These are phyloP conservation scores for Eremobia ochroleuca DNA, from an alignment of 2,888 invertebrate genomes.

Conservation along the genomic window DNA sequence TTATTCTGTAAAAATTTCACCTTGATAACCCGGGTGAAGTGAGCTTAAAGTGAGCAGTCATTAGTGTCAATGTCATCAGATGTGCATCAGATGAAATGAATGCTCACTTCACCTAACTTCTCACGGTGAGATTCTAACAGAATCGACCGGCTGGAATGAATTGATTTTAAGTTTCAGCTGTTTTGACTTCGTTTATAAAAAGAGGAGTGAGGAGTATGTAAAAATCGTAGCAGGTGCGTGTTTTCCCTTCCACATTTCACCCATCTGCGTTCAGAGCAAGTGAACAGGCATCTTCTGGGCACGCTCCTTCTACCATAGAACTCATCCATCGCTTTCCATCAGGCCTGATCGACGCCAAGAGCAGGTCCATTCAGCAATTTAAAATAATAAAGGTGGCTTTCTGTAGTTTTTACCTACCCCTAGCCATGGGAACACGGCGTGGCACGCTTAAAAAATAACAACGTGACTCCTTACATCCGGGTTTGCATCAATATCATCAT, in stretches of 20 bases:
- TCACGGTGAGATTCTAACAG: no score
- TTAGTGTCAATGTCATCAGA: no score
- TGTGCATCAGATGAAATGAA: no score
- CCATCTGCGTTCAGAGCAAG: neutral
- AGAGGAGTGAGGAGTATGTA: neutral
- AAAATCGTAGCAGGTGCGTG: no score
- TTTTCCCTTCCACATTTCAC: neutral
- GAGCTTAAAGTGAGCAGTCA: no score
- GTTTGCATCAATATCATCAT: neutral
- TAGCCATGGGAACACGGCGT: neutral
- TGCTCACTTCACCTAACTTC: no score
- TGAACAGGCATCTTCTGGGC: neutral
- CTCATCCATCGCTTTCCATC: neutral
- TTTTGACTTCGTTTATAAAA: neutral
- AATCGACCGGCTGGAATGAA: no score
- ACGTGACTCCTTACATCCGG: neutral
- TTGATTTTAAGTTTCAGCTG: neutral
- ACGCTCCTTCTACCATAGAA: neutral
- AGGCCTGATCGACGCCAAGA: neutral
- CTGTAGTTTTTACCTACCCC: no score
- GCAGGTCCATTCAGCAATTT: neutral
- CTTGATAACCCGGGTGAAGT: no score
- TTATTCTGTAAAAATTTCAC: no score
- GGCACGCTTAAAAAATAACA: neutral
- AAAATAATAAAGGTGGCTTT: neutral